Conservation (phyloP, 2,797 vertebrate species). For the Lophotriccus pileatus region DNA sequence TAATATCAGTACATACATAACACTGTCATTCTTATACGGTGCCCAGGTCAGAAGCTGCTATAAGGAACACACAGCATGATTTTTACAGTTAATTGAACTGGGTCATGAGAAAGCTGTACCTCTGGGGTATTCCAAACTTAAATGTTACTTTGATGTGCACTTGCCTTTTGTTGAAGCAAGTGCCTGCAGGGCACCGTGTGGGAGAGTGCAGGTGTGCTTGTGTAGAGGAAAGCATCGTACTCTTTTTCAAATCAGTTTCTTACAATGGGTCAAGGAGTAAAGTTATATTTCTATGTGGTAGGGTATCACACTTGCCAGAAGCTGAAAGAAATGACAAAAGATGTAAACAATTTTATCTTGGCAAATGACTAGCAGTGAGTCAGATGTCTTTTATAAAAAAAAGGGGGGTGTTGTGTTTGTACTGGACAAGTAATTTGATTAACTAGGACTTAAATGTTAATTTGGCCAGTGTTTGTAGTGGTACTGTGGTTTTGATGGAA, state of each 20-base stretch:
- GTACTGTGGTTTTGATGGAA: not conserved
- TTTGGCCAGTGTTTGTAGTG: not conserved
- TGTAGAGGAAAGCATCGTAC: fast-evolving
- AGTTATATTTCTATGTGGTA: not conserved
- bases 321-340: not conserved
- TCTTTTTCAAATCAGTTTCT: not conserved
- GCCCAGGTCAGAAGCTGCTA: not conserved
- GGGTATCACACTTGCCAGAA: not conserved
- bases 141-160: not conserved
- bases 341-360: not conserved
- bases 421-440: not conserved
- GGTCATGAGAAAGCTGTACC: not conserved
- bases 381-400: not conserved
- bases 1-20: not conserved
- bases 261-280: not conserved
- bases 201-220: not conserved
- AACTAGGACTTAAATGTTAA: not conserved
- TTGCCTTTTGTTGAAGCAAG: not conserved
- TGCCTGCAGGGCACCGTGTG: not conserved
- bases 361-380: not conserved
- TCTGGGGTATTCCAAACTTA: not conserved
- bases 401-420: fast-evolving
- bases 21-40: not conserved
- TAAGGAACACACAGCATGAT: not conserved
- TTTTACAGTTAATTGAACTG: not conserved